Evolutionary conservation across 92 coral and sea anemone genomes (phyloP).

Genomic region (Parazoanthus atlanticus): DNA sequence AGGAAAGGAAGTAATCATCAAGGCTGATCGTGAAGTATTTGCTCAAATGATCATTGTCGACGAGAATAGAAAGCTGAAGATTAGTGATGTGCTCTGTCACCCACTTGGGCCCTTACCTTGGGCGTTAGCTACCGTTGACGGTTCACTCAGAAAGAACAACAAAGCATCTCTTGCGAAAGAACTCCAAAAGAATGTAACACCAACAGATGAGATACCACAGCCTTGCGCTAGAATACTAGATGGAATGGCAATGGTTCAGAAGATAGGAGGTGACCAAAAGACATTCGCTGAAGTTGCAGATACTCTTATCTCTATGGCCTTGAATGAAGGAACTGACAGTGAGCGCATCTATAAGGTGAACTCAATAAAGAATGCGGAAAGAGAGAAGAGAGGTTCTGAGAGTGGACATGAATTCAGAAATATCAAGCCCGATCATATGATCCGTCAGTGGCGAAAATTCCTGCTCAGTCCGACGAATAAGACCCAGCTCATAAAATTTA

Average conservation of each 20-base stretch:
- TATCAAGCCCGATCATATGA: constrained; percentile 48
- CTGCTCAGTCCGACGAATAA: constrained; percentile 50
- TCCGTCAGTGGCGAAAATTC: constrained; percentile 57
- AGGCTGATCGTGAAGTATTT: constrained; percentile 54
- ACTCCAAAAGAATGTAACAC: constrained; percentile 46
- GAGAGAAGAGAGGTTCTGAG: constrained; percentile 52
- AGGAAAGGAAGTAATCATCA: constrained; percentile 48
- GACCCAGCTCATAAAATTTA: constrained; percentile 45
- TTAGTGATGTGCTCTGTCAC: constrained; percentile 47
- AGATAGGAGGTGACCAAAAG: constrained; percentile 40
- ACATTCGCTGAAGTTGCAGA: constrained; percentile 55
- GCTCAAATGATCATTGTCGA: constrained; percentile 44
- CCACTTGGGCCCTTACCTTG: constrained; percentile 58
- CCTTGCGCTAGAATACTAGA: constrained; percentile 55
- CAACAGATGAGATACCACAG: constrained; percentile 52
- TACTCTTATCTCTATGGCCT: constrained; percentile 8
- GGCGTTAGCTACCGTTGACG: constrained; percentile 47
- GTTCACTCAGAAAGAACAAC: constrained; percentile 43
- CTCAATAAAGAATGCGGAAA: constrained; percentile 62
- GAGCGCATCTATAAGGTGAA: constrained; percentile 43
- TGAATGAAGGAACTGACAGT: constrained; percentile 31
- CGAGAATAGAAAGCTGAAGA: constrained; percentile 49
- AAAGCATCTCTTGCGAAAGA: constrained; percentile 55
- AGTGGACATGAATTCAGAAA: constrained; percentile 46
- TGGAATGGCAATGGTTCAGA: constrained; percentile 64